Base-by-base conservation (phyloP, 1,140 invertebrate species). In the Camponotus pennsylvanicus region DNA sequence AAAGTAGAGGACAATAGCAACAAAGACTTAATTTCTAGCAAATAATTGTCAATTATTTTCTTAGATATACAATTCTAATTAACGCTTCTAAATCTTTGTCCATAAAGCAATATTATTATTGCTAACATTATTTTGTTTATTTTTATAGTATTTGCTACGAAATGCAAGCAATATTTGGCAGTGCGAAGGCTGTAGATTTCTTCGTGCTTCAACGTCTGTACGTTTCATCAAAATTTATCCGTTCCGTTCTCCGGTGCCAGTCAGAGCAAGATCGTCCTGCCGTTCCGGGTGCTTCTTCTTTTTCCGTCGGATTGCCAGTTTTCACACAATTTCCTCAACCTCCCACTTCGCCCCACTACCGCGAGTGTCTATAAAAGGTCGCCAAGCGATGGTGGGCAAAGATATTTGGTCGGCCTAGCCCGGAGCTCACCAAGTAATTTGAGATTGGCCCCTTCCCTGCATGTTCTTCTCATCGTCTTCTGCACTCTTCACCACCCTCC, bases 321-420 rank as follows among this genome's bases (percentile, higher is more conserved):
- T 93, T 93, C 90, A 90, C 86, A 86, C 78, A 89, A 93, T 91
- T 93, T 93, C 88, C 88, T 87, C 88, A 75, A 86, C 83, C 91
- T 90, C 88, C 89, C 80, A 89, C 88, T 90, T 84, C 37, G 69
- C 89, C 90, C 92, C 91, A 92, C 92, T 91, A 91, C 90, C 18
- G 83, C 76, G 85, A 92, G 92, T 93, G 93, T 93, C 93, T 93
- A 93, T 93, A 93, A 93, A 93, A 93, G 92, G 93, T 93, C 80
- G 92, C 83, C 87, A 84, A 84, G 84, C 90, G 88, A 90, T 92
- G 88, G 92, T 91, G 93, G 88, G 92, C 85, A 86, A 89, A 93
- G 86, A 92, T 84, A 89, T 59, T 87, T 89, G 83, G 88, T 89
- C 88, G 86, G 89, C 90, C 89, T 93, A 92, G 91, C 92, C 57